Conservation (phyloP, 2,797 vertebrate genomes). For the Mallotus villosus region DNA sequence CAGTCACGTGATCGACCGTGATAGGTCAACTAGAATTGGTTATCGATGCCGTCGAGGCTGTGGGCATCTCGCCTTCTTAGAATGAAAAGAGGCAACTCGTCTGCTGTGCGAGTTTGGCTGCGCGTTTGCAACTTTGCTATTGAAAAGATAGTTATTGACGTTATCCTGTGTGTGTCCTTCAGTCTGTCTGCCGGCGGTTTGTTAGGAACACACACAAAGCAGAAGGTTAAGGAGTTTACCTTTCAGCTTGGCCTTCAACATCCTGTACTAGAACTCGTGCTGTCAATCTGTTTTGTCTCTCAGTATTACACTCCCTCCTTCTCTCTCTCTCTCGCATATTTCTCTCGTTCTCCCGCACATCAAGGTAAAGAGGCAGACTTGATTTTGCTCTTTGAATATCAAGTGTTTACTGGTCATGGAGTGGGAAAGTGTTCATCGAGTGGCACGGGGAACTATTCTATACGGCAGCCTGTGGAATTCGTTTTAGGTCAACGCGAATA, state of each 20-base stretch:
- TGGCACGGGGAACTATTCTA: constrained; percentile 24
- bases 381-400: constrained; percentile 62
- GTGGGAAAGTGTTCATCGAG: constrained; percentile 23
- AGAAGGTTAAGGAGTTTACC: constrained; percentile 70
- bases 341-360: constrained; percentile 57
- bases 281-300: constrained; percentile 1
- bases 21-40: background rate
- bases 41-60: background rate
- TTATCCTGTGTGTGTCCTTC: constrained; percentile 72
- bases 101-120: too few species aligned
- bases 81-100: background rate
- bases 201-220: constrained; percentile 49
- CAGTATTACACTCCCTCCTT: constrained; percentile 26
- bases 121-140: background rate
- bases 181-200: constrained; percentile 55
- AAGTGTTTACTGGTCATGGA: constrained; percentile 59
- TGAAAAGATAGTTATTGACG: constrained; percentile 68
- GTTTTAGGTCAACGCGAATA: background rate
- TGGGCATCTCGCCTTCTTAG: background rate
- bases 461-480: background rate
- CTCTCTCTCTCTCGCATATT: constrained; percentile 47
- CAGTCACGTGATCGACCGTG: background rate
- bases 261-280: constrained; percentile 17
- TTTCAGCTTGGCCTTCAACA: constrained; percentile 56
- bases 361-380: constrained; percentile 62